Conservation (phyloP, 2,797 vertebrate genomes). For the Enteromius afrohamiltoni region DNA sequence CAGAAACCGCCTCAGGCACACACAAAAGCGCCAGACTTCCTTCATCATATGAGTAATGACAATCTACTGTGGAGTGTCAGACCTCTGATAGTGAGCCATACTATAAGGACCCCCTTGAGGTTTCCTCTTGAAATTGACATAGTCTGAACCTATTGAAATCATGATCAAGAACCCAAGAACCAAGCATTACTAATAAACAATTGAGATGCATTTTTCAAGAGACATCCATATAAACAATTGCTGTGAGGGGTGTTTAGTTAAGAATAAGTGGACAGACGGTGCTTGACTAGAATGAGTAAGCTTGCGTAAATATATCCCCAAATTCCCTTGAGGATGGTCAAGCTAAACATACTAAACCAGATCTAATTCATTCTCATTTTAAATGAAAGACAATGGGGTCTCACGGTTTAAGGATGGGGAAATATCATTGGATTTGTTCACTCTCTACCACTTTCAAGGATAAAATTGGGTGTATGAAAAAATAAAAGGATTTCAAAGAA, state of each 20-base stretch:
- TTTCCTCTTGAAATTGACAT: constrained; percentile 15
- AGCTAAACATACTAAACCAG: constrained; percentile 22
- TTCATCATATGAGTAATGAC: constrained; percentile 48
- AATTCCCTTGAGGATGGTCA: neutral
- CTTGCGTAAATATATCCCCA: constrained; percentile 16
- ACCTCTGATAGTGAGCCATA: constrained; percentile 17
- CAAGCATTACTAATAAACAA: constrained; percentile 23
- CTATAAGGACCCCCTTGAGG: constrained; percentile 35
- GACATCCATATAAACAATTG: neutral
- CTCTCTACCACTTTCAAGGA: constrained; percentile 15
- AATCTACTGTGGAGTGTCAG: constrained; percentile 36
- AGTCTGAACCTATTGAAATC: neutral
- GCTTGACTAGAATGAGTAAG: constrained; percentile 41
- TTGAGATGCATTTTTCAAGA: constrained; percentile 8
- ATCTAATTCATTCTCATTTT: constrained; percentile 30
- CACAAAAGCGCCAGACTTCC: constrained; percentile 33
- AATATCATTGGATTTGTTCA: constrained; percentile 29
- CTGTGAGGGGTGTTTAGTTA: constrained; percentile 11
- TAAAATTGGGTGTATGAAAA: neutral
- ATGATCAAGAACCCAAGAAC: constrained; percentile 10
- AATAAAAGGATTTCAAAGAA: constrained; percentile 24
- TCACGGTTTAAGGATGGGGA: constrained; percentile 9
- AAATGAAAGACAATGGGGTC: constrained; percentile 25
- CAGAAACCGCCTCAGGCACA: constrained; percentile 30
- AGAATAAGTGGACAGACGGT: constrained; percentile 42